These are phyloP conservation scores for Muscina levida DNA, from an alignment of 2,888 invertebrate species.

Conservation along the genomic window DNA sequence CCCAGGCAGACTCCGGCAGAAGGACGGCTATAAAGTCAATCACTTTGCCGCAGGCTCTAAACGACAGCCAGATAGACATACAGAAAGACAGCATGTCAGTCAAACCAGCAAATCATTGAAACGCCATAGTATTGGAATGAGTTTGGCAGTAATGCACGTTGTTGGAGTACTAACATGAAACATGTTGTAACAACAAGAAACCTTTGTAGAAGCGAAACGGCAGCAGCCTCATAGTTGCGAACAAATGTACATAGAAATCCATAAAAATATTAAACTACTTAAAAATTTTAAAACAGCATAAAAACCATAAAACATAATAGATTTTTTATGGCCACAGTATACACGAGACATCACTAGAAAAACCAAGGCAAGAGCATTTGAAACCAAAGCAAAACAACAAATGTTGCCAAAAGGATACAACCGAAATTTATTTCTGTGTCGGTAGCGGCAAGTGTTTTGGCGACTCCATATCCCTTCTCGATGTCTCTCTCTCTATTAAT, in stretches of 20 bases:
- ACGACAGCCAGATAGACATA: background rate
- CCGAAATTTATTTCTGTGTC: no score
- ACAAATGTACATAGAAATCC: background rate
- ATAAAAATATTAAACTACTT: slow-evolving; percentile 51
- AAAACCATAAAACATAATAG: slow-evolving; percentile 50
- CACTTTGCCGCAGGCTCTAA: no score
- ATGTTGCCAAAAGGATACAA: background rate
- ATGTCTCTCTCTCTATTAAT: no score
- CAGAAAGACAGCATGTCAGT: background rate
- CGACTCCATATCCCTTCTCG: no score
- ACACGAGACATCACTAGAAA: slow-evolving; percentile 15
- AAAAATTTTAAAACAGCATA: slow-evolving; percentile 47
- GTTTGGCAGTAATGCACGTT: background rate
- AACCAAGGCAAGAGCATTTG: background rate
- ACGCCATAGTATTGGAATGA: background rate
- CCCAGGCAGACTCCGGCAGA: no score
- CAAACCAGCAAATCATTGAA: background rate
- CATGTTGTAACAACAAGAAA: background rate
- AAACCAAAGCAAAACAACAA: background rate
- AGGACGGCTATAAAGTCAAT: no score
- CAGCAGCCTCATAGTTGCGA: no score
- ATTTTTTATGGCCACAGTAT: slow-evolving; percentile 39
- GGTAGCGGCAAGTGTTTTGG: no score
- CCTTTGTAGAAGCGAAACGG: background rate
- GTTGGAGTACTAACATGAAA: background rate